Conservation (phyloP, 2,113 vertebrate species). For the Anoplopoma fimbria region DNA sequence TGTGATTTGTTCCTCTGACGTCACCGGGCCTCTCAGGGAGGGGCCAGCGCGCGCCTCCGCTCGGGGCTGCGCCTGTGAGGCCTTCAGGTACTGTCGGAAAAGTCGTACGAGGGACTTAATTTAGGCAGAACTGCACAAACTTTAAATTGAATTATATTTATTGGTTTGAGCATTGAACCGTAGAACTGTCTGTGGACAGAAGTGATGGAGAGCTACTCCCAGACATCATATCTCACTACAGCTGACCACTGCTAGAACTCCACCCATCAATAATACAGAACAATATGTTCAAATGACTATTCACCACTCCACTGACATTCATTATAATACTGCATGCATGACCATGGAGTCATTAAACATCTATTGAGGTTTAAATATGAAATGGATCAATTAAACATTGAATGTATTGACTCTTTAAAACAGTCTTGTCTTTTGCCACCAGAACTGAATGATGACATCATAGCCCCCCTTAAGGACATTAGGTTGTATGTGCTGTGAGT, state of each 20-base stretch:
- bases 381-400: neutral
- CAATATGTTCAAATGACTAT: neutral
- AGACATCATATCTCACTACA: neutral
- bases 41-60: too few relatives aligned
- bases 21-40: too few relatives aligned
- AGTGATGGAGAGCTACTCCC: neutral
- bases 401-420: neutral
- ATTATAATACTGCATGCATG: neutral
- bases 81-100: conserved; percentile 11
- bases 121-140: neutral
- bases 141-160: neutral
- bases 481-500: neutral
- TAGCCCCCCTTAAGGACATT: neutral
- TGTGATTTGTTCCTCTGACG: too few relatives aligned
- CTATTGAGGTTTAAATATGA: neutral
- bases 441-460: neutral
- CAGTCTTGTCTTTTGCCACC: neutral
- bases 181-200: neutral
- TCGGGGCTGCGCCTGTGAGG: neutral
- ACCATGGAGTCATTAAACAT: neutral
- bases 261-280: neutral
- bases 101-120: too few relatives aligned
- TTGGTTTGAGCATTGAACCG: too few relatives aligned
- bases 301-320: too few relatives aligned
- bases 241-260: too few relatives aligned